Evolutionary conservation across 2,113 vertebrate genomes (phyloP).

Genomic region (Pteropus alecto): DNA sequence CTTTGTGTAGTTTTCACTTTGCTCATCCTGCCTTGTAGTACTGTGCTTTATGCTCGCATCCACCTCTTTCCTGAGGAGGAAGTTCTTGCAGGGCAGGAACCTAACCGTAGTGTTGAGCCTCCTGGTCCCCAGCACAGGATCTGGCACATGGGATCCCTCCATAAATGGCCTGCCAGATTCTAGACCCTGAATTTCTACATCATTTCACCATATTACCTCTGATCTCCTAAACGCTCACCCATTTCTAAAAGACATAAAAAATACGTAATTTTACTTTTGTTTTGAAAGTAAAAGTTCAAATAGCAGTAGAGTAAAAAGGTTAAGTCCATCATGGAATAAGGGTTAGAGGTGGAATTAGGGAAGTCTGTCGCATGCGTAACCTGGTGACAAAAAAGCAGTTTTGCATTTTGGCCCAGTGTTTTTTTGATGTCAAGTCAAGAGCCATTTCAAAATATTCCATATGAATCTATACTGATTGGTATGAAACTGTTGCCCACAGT

Average conservation of each 20-base stretch:
- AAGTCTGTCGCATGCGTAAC: neutral
- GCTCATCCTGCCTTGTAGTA: neutral
- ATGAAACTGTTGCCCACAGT: neutral
- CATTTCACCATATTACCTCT: neutral
- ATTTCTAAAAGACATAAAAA: neutral
- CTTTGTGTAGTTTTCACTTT: neutral
- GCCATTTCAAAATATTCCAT: neutral
- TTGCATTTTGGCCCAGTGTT: neutral
- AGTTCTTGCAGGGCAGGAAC: neutral
- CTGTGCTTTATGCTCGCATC: neutral
- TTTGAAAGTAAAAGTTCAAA: neutral
- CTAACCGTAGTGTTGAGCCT: neutral
- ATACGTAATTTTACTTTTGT: neutral
- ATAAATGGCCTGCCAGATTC: neutral
- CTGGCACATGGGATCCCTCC: neutral
- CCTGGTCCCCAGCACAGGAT: neutral
- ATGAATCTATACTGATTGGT: neutral
- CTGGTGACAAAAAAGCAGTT: neutral
- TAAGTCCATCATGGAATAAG: neutral
- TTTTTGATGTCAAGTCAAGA: neutral
- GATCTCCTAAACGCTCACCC: neutral
- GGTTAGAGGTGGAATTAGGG: neutral
- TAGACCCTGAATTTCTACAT: neutral
- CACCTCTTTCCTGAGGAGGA: neutral
- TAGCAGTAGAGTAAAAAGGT: neutral